Conservation (phyloP, 2,113 vertebrate species). For the Paratilapia polleni region DNA sequence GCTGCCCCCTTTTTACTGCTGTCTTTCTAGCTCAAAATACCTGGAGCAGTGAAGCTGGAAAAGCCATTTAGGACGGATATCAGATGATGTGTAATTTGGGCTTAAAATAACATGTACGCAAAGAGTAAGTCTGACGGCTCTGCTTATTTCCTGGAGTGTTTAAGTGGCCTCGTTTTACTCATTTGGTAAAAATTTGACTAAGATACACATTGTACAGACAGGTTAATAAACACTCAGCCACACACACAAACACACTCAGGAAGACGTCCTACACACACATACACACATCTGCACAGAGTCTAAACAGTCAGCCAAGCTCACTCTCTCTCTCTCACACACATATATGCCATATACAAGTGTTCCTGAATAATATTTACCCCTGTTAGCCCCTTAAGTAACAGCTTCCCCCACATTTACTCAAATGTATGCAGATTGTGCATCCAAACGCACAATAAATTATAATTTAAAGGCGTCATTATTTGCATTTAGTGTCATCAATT, state of each 20-base stretch:
- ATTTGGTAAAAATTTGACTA: slow-evolving; percentile 37
- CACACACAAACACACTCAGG: slow-evolving; percentile 15
- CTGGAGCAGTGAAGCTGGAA: slow-evolving; percentile 55
- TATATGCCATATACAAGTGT: neutral
- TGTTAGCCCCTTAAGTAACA: slow-evolving; percentile 30
- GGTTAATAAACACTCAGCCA: slow-evolving; percentile 48
- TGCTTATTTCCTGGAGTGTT: slow-evolving; percentile 50
- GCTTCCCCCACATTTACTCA: neutral
- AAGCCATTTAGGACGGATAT: slow-evolving; percentile 66
- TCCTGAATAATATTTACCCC: slow-evolving; percentile 58
- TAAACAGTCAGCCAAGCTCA: slow-evolving; percentile 41
- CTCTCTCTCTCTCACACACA: neutral
- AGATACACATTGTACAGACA: slow-evolving; percentile 43
- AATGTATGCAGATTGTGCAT: neutral
- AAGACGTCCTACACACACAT: slow-evolving; percentile 37
- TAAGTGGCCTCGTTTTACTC: slow-evolving; percentile 55
- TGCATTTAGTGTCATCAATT: neutral
- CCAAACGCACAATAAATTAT: neutral
- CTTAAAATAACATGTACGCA: slow-evolving; percentile 57
- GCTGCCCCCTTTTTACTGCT: slow-evolving; percentile 44
- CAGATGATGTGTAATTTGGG: slow-evolving; percentile 57
- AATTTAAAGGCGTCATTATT: neutral
- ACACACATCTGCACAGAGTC: slow-evolving; percentile 56
- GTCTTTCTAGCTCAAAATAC: slow-evolving; percentile 39
- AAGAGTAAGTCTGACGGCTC: slow-evolving; percentile 26